Base-by-base conservation (phyloP, 2,797 vertebrate species). In the Lagocephalus sceleratus region DNA sequence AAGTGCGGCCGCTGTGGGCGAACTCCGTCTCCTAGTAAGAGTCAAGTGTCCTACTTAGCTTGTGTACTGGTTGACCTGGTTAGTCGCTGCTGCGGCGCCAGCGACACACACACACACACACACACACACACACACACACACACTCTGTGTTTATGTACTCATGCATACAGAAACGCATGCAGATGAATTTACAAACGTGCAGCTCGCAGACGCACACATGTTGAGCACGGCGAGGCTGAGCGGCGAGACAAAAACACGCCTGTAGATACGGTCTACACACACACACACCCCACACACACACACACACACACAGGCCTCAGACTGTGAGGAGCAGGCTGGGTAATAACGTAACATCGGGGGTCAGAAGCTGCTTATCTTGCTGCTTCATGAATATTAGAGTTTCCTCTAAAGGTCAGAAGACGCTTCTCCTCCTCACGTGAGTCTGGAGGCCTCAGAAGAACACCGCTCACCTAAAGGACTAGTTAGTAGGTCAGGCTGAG, bases 31-130 rank as follows among this genome's bases (percentile, higher is more conserved):
- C 64, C 1, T 14, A 57, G 57, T 19, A 20, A 42, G 57, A 78
- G 68, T 62, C 71, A 73, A 74, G 49, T 76, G 78, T 68, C 81
- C 81, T 78, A 82, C 73, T 84, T 84, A 77, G 58, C 71, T 68
- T 0, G 5, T 63, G 72, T 62, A 75, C 76, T 38, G 17, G 61
- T 72, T 83, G 76, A 86, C 79, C 84, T 12, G 63, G 70, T 83
- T 84, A 81, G 57, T 19, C 3, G 59, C 71, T 59, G 72, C 75
- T 66, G 75, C 75, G 74, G 74, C 2, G 5, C 60, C 58, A 41
- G 26, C 25, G 22, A 63, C 32, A 5, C 73, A 39, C 47, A 55
- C 68, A n/a, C n/a, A n/a, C n/a, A n/a, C n/a, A n/a, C n/a, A n/a
- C n/a, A 43, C 35, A 17, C 54, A 25, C 47, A 14, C 60, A 55